Conservation (phyloP, 2,113 vertebrate genomes). For the Archilochus colubris region DNA sequence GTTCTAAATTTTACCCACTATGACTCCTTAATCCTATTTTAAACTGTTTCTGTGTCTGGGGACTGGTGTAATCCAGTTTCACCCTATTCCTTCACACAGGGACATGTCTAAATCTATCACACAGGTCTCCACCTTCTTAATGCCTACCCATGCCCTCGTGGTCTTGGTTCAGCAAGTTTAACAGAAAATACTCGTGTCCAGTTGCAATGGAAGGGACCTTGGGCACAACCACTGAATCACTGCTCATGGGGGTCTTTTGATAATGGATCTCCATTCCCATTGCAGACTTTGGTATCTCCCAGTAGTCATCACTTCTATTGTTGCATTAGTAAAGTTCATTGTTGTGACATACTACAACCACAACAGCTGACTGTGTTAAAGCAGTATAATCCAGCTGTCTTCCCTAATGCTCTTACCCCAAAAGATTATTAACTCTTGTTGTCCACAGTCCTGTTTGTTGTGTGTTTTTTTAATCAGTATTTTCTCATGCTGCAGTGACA, state of each 20-base stretch:
- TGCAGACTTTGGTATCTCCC: background rate
- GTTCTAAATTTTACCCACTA: background rate
- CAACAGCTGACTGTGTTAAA: background rate
- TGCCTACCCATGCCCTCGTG: background rate
- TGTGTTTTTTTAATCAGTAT: background rate
- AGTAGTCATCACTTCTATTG: background rate
- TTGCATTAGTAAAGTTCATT: background rate
- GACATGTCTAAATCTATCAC: background rate
- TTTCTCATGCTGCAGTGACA: background rate
- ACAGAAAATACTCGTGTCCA: background rate
- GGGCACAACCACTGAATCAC: background rate
- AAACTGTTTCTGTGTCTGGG: background rate
- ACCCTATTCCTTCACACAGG: background rate
- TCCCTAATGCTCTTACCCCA: background rate
- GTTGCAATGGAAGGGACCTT: background rate
- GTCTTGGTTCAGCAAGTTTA: background rate
- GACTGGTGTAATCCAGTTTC: background rate
- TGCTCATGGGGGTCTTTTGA: background rate
- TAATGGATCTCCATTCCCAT: background rate
- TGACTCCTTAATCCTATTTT: background rate
- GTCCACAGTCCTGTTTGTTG: background rate
- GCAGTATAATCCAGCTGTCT: background rate
- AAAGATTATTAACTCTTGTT: background rate
- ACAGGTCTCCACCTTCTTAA: background rate
- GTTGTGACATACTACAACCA: background rate